These are phyloP conservation scores for Melanostigma gelatinosum DNA, from an alignment of 2,113 vertebrate genomes.

Conservation along the genomic window DNA sequence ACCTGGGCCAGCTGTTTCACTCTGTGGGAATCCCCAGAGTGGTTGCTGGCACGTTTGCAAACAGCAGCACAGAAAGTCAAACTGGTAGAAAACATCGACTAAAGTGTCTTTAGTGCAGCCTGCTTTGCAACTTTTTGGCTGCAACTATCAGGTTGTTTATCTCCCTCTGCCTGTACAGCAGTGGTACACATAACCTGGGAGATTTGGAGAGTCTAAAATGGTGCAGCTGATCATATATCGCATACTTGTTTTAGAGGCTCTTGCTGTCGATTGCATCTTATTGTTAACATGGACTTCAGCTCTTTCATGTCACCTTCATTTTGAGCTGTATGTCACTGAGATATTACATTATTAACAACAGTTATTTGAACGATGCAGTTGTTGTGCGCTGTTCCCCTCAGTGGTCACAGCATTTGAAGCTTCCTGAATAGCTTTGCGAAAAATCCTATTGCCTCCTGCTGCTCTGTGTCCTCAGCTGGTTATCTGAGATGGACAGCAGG, in stretches of 20 bases:
- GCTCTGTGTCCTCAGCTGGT: background rate
- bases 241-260: background rate
- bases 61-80: constrained; percentile 12
- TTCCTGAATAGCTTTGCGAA: background rate
- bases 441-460: constrained; percentile 16
- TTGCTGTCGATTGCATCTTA: background rate
- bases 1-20: constrained; percentile 31
- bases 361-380: background rate
- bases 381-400: background rate
- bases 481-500: constrained; percentile 5
- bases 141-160: background rate
- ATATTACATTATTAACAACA: background rate
- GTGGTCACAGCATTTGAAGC: background rate
- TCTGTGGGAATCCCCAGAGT: constrained; percentile 11
- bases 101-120: background rate
- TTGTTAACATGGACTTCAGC: background rate
- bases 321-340: background rate
- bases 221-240: background rate
- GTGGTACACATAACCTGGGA: background rate
- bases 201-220: background rate
- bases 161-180: background rate
- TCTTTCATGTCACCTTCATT: background rate
- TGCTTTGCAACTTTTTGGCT: background rate
- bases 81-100: constrained; percentile 3
- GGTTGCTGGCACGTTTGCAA: constrained; percentile 7